Evolutionary conservation across 2,888 invertebrate genomes (phyloP).

Genomic region (Ormia ochracea): DNA sequence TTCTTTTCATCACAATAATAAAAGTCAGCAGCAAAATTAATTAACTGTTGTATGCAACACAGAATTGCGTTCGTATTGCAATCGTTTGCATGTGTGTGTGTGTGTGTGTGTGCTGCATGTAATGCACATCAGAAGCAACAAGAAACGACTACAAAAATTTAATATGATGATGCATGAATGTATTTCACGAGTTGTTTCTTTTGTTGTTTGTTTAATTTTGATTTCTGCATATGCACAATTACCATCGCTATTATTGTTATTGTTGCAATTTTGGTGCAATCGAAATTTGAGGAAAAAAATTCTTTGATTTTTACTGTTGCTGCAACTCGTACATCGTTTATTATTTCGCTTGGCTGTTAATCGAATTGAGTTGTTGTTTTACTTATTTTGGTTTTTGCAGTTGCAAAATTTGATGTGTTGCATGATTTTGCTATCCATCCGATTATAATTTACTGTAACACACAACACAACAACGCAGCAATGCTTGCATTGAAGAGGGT

Average conservation of each 20-base stretch:
- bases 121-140: no score
- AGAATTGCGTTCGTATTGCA: conserved; percentile 23
- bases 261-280: conserved; percentile 55
- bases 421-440: conserved; percentile 12
- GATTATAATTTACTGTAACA: conserved; percentile 23
- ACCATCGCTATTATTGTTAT: conserved; percentile 19
- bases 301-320: conserved; percentile 8
- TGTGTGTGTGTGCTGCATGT: background rate
- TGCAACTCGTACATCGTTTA: conserved; percentile 3
- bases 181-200: background rate
- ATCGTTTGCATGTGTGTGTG: background rate
- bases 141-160: no score
- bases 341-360: conserved; percentile 19
- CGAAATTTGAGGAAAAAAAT: conserved; percentile 46
- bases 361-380: conserved; percentile 31
- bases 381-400: background rate
- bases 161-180: no score
- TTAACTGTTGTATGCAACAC: conserved; percentile 56
- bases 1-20: conserved; percentile 12
- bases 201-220: conserved; percentile 9
- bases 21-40: conserved; percentile 20
- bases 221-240: conserved; percentile 38
- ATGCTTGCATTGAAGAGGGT: conserved; percentile 2
- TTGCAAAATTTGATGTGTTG: conserved; percentile 19
- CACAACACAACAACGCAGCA: conserved; percentile 1